Conservation (phyloP, 2,797 vertebrate species). For the Neosilurus hyrtlii region DNA sequence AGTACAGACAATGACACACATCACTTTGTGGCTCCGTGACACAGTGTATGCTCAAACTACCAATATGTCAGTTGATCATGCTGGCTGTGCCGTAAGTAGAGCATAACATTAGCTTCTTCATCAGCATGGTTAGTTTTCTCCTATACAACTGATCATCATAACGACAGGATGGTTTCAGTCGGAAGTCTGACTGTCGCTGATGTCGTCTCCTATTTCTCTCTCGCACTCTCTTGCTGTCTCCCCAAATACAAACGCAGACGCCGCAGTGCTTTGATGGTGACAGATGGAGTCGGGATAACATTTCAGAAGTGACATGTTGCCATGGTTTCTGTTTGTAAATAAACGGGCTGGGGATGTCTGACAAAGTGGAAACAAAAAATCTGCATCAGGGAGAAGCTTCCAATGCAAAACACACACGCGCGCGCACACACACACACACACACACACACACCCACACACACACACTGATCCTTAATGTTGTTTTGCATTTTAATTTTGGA, state of each 20-base stretch:
- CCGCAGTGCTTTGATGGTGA: constrained; percentile 65
- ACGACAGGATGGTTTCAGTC: constrained; percentile 64
- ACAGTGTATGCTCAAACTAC: constrained; percentile 1
- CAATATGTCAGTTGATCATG: constrained; percentile 26
- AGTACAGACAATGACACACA: constrained; percentile 2
- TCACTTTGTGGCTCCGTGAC: constrained; percentile 4
- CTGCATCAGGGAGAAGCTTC: constrained; percentile 46
- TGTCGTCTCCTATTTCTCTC: constrained; percentile 60
- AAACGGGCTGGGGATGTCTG: constrained; percentile 51
- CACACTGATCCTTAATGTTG: neutral
- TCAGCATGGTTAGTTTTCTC: constrained; percentile 33
- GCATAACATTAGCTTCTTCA: constrained; percentile 36
- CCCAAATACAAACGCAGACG: constrained; percentile 57
- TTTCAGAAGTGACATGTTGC: constrained; percentile 60
- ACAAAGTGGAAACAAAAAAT: constrained; percentile 56
- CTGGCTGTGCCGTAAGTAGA: constrained; percentile 7
- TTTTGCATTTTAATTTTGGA: neutral
- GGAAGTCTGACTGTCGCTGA: constrained; percentile 46
- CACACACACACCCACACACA: constrained; percentile 25
- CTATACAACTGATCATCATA: constrained; percentile 56
- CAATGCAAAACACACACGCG: constrained; percentile 28
- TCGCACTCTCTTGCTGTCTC: constrained; percentile 61
- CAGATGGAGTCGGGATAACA: constrained; percentile 69
- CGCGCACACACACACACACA: constrained; percentile 28
- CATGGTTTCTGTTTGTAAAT: constrained; percentile 66